Percentiles rank a stretch among this genome's conserved stretches.
phyloP scores from a whole-genome alignment of 2,888 invertebrate genomes.

The Gibbula magus region DNA sequence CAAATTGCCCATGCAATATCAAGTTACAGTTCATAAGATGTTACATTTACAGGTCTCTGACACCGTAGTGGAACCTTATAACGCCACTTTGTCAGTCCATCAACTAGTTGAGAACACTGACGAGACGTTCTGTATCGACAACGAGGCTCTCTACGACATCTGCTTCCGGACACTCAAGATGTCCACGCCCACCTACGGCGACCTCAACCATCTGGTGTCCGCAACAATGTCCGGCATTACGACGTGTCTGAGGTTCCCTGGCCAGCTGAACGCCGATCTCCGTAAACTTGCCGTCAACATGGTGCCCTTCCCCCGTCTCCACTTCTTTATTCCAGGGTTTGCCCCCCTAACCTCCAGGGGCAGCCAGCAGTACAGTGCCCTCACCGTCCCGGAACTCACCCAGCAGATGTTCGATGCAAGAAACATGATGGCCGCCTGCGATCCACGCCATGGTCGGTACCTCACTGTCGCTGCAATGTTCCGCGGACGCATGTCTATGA shows the following conservation, averaged over 20 bases:
- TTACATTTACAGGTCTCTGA: not conserved
- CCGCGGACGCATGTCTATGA: not conserved
- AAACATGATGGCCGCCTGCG: not conserved
- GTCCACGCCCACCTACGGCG: not conserved
- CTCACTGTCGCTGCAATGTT: not conserved
- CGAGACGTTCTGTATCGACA: not conserved
- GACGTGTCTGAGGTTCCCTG: not conserved
- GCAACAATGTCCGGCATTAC: not conserved
- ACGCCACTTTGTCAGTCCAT: not conserved
- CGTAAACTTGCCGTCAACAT: not conserved
- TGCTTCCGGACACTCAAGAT: not conserved
- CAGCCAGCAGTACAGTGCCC: not conserved
- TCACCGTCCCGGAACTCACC: not conserved
- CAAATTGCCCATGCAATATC: no score
- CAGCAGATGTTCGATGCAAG: constrained; percentile 1
- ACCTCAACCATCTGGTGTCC: not conserved
- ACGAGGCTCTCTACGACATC: not conserved
- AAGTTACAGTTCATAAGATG: no score
- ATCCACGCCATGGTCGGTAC: not conserved
- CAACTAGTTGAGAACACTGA: not conserved
- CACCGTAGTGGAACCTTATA: not conserved
- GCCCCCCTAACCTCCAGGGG: not conserved
- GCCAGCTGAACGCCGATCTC: not conserved
- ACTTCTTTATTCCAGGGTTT: not conserved
- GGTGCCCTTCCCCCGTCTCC: not conserved